Evolutionary conservation across 2,113 vertebrate species (phyloP), one percentile per base, ranked within the genome.

Genomic region (Rousettus leschenaultii): DNA sequence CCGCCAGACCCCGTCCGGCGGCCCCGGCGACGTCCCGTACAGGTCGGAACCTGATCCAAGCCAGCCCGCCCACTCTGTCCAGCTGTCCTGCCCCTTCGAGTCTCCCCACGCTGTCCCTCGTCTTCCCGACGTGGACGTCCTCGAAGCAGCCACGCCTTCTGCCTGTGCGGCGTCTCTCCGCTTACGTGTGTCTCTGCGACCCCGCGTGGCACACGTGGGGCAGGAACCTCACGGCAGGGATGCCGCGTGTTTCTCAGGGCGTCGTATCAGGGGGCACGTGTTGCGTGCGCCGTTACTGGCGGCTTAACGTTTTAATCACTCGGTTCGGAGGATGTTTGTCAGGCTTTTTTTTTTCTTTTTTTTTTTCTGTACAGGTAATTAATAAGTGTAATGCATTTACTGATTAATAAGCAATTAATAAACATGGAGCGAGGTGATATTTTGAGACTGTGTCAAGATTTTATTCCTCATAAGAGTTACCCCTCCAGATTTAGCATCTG

Each of bases 51-150:
- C 15, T 15, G 19, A 43, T 14, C 14, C 28, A 61, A 77, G 16
- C 1, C 15, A 28, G 11, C 0, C 0, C 16, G 4, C n/a, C n/a
- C n/a, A n/a, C 2, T 16, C 5, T 4, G 2, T 28, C 16, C 30
- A 0, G 16, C 9, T 4, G 0, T 6, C 12, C 3, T 0, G 2
- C 7, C 33, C 43, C 35, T 45, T 28, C 3, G n/a, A 12, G n/a
- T 45, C 40, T 38, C 40, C 21, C 18, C n/a, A 5, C 7, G 9
- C 86, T 7, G 26, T 28, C 30, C 26, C 63, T 85, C 1, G 13
- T 57, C n/a, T 57, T 26, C 51, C 57, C 59, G 18, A 33, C 35
- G 28, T 70, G 57, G 48, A 33, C 38, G 3, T 40, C 70, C 83
- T 73, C 19, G 33, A 59, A 79, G 33, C 6, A 18, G 10, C 77